Evolutionary conservation across 2,113 vertebrate species (phyloP), one percentile per base, ranked within the genome.

Genomic region (Bubalus kerabau): DNA sequence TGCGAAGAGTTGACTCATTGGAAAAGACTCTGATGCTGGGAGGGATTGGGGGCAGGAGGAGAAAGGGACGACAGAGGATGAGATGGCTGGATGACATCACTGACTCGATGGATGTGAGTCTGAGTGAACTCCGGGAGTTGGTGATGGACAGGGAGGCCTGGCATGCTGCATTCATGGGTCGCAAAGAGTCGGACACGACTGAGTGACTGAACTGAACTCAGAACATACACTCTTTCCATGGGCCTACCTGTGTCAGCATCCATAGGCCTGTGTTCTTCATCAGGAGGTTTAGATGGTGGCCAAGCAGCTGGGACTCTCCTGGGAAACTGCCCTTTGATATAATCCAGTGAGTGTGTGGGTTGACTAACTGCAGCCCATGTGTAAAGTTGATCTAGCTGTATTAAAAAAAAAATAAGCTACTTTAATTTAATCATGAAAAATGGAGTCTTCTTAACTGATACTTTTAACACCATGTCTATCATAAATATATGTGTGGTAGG

Each of bases 301-400:
- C 99, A 99, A 0, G 94, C 95, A 5, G 99, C 98, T 40, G 98
- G 99, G 94, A 98, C 98, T 98, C 99, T 99, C 93, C 99, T 99
- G 48, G 99, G 99, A 98, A 99, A 98, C 94, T 98, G 99, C 21
- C 99, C 99, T 96, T 99, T 99, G 2, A 98, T 92, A 56, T 98
- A 99, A 97, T 99, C 99, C 94, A 99, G 90, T 6, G 99, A 99
- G 96, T 99, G 99, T 52, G 99, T 98, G 46, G 46, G 10, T 48
- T 9, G 46, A 48, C 46, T 48, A 48, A 48, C 46, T 48, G 46
- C 46, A 90, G 99, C 99, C 99, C 99, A 99, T 36, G 99, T 99
- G 50, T 99, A 99, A 96, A 99, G 99, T 96, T 99, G 99, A 98
- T 99, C 99, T 98, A 99, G 99, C 99, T 99, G 57, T 50, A 92